Evolutionary conservation across 2,888 invertebrate genomes (phyloP).

Genomic region (Meghimatium bilineatum): DNA sequence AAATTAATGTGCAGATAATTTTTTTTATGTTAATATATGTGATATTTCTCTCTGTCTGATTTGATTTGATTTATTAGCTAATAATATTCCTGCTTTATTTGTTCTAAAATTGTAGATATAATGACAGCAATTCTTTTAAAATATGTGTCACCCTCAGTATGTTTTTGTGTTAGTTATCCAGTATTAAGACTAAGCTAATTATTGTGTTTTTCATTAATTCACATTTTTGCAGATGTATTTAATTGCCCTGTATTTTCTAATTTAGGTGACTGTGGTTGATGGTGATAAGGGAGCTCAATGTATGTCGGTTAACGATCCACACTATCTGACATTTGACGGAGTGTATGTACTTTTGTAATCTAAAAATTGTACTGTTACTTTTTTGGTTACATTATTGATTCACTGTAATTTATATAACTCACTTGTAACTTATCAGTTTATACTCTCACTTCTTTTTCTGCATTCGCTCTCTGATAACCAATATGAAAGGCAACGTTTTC

Average conservation of each 20-base stretch:
- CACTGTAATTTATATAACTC: no score
- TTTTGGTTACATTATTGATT: no score
- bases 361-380: background rate
- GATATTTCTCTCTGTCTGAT: no score
- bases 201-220: background rate
- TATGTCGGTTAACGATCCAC: constrained; percentile 63
- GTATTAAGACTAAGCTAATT: background rate
- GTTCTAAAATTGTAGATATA: background rate
- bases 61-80: no score
- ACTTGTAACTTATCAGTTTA: no score
- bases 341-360: constrained; percentile 52
- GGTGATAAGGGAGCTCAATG: constrained; percentile 58
- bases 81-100: no score
- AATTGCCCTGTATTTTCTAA: background rate
- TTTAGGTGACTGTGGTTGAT: constrained; percentile 60
- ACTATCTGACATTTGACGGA: constrained; percentile 65
- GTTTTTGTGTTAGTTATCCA: background rate
- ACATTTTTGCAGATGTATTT: background rate
- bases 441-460: no score
- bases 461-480: no score
- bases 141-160: no score
- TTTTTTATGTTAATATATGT: no score
- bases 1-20: no score
- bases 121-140: background rate
- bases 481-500: no score